Evolutionary conservation across 1,140 invertebrate species (phyloP), one percentile per base, ranked within the genome.

Genomic region (Paraescarpia echinospica): DNA sequence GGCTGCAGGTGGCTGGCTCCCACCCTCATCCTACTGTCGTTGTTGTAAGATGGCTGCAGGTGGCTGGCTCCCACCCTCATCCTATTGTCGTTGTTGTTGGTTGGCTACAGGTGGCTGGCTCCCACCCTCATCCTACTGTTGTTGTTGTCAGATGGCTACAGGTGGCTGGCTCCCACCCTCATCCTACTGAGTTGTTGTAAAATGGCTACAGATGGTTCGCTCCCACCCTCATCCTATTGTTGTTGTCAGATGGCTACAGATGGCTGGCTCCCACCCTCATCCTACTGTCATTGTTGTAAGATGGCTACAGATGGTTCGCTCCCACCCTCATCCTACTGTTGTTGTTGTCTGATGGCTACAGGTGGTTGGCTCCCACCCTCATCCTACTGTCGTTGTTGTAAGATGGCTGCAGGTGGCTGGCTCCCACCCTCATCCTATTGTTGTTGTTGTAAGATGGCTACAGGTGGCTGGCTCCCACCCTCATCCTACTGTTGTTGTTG

Each of bases 31-130:
- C 94, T 96, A 33, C 96, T 95, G 93, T 35, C n/a, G n/a, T n/a
- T 77, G 59, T 34, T 92, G 33, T 34, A 93, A 97, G 97, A 94
- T 89, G 96, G 92, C 18, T 93, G 96, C 94, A 94, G 96, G 12
- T 97, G 97, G 97, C 95, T 98, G 92, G 97, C 97, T 51, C 97
- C 97, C 33, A 97, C 98, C 92, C 97, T 98, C 89, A 94, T 96
- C 89, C 94, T 96, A 33, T 96, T 95, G 93, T 35, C n/a, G n/a
- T n/a, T 77, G 59, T 34, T 92, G 33, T 34, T 93, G 97, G 97
- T 94, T 89, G 96, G 92, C 18, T 93, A 96, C 94, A 94, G 96
- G 12, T 97, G 97, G 97, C 95, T 98, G 92, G 97, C 97, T 51
- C 97, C 97, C 33, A 97, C 98, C 92, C 97, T 98, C 89, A 94